Evolutionary conservation across 2,113 vertebrate species (phyloP).

Genomic region (Rutilus rutilus): DNA sequence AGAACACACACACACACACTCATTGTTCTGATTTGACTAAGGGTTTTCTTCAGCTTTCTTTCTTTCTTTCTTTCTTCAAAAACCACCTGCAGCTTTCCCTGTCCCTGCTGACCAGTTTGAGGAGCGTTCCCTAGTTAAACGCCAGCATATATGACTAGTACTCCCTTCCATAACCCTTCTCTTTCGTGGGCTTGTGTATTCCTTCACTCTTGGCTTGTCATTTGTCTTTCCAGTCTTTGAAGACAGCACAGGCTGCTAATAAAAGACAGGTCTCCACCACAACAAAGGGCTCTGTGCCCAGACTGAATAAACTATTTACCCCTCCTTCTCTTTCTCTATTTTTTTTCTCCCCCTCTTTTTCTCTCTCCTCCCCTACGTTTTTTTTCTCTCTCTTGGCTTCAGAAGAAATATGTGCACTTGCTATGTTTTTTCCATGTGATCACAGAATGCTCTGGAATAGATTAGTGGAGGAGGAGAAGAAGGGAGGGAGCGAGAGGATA

Average conservation of each 20-base stretch:
- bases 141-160: slow-evolving; percentile 59
- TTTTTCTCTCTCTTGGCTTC: slow-evolving; percentile 68
- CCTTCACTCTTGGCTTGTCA: slow-evolving; percentile 79
- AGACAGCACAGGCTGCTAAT: slow-evolving; percentile 82
- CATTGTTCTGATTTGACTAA: slow-evolving; percentile 16
- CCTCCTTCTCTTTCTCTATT: slow-evolving; percentile 56
- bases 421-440: slow-evolving; percentile 81
- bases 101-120: slow-evolving; percentile 2
- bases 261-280: slow-evolving; percentile 85
- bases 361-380: slow-evolving; percentile 36
- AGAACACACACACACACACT: too few relatives aligned
- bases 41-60: background rate
- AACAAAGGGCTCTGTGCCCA: slow-evolving; percentile 80
- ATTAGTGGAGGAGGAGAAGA: slow-evolving; percentile 71
- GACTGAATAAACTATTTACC: slow-evolving; percentile 84
- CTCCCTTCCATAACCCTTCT: slow-evolving; percentile 52
- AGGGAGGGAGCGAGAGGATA: slow-evolving; percentile 59
- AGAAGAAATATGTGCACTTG: slow-evolving; percentile 82
- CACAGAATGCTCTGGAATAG: slow-evolving; percentile 81
- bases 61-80: background rate
- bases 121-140: slow-evolving; percentile 57
- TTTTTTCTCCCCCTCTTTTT: slow-evolving; percentile 33
- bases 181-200: slow-evolving; percentile 71
- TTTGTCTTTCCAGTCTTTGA: slow-evolving; percentile 83
- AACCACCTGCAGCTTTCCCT: slow-evolving; percentile 17